A percentile compares a stretch with the other conserved stretches of the same genome.
Evolutionary conservation across 2,113 vertebrate genomes (phyloP).

Genomic region (Pipra filicauda): DNA sequence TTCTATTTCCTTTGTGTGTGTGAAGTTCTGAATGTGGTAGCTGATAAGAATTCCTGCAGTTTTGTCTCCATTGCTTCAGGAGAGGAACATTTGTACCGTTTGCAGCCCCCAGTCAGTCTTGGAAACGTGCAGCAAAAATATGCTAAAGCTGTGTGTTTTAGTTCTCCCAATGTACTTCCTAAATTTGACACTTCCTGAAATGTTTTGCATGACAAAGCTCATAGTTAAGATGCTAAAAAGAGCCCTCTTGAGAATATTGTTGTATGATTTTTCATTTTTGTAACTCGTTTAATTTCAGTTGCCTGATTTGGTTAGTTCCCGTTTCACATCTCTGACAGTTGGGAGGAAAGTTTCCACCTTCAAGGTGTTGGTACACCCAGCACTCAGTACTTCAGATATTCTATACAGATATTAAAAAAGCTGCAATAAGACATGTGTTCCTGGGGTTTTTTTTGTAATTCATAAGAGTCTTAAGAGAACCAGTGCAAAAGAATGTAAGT

Average conservation of each 20-base stretch:
- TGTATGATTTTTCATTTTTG: not conserved
- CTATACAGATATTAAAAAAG: not conserved
- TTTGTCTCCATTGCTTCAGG: not conserved
- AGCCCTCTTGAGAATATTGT: not conserved
- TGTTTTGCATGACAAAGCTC: not conserved
- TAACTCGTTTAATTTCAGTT: not conserved
- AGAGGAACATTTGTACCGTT: not conserved
- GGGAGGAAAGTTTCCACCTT: not conserved
- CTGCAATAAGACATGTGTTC: not conserved
- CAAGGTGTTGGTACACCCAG: not conserved
- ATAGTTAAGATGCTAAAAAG: not conserved
- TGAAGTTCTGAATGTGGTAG: not conserved
- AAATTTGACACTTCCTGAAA: not conserved
- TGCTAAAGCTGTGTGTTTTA: not conserved
- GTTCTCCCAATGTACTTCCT: not conserved
- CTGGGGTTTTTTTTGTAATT: not conserved
- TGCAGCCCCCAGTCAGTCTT: not conserved
- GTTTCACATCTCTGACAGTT: not conserved
- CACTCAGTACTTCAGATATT: not conserved
- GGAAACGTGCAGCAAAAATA: not conserved
- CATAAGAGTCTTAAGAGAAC: not conserved
- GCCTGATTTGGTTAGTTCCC: not conserved
- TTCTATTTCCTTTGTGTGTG: not conserved
- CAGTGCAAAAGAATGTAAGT: not conserved
- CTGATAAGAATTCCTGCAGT: not conserved